Percentiles rank a stretch among this genome's conserved stretches.
Evolutionary conservation across 2,888 invertebrate genomes (phyloP).

Genomic region (Scaeva pyrastri): DNA sequence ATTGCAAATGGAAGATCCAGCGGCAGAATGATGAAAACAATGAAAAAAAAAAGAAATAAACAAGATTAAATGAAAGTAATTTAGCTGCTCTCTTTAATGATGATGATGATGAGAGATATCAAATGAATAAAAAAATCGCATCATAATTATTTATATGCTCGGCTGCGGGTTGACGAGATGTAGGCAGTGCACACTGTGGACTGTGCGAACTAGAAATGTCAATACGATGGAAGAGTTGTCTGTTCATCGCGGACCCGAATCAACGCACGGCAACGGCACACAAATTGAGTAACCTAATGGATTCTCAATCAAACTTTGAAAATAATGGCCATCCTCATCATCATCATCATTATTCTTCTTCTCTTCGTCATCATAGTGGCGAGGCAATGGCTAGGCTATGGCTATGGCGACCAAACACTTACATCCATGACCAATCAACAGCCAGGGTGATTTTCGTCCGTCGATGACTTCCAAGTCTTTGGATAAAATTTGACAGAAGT

Average conservation of each 20-base stretch:
- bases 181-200: conserved; percentile 26
- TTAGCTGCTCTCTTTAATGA: conserved; percentile 70
- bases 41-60: conserved; percentile 57
- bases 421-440: conserved; percentile 76
- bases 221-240: conserved; percentile 24
- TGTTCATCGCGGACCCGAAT: conserved; percentile 38
- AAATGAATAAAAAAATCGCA: conserved; percentile 26
- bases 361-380: conserved; percentile 8
- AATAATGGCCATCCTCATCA: conserved; percentile 60
- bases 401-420: conserved; percentile 48
- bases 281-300: conserved; percentile 64
- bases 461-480: conserved; percentile 56
- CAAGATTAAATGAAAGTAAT: conserved; percentile 62
- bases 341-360: conserved; percentile 57
- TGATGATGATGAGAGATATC: conserved; percentile 71
- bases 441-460: conserved; percentile 65
- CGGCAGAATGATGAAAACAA: conserved; percentile 47
- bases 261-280: conserved; percentile 45
- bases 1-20: conserved; percentile 68
- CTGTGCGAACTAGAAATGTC: conserved; percentile 53
- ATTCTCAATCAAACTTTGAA: conserved; percentile 69
- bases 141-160: conserved; percentile 42
- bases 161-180: conserved; percentile 31
- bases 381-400: neutral
- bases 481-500: conserved; percentile 57